phyloP scores from a whole-genome alignment of 2,113 vertebrate species.

The Perca flavescens region DNA sequence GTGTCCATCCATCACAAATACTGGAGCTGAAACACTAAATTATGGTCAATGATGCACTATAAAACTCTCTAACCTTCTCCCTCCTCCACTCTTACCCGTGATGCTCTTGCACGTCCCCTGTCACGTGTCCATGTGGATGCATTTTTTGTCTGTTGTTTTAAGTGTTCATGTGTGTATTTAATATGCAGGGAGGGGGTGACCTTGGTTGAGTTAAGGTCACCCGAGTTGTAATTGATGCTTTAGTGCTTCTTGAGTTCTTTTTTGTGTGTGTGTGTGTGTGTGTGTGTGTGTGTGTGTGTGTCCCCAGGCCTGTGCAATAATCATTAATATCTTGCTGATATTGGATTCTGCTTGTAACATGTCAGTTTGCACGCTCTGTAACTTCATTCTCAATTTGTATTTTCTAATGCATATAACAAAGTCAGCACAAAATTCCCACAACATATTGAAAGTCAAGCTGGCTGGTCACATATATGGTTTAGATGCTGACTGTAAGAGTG shows the following conservation, averaged over 20 bases:
- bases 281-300: not conserved
- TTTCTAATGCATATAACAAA: constrained; percentile 25
- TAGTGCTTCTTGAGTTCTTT: constrained; percentile 1
- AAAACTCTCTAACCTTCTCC: constrained; percentile 21
- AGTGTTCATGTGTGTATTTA: constrained; percentile 15
- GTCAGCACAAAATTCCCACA: constrained; percentile 31
- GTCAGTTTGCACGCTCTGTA: constrained; percentile 6
- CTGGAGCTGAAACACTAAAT: constrained; percentile 44
- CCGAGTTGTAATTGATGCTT: constrained; percentile 20
- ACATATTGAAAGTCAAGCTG: constrained; percentile 39
- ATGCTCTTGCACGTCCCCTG: constrained; percentile 21
- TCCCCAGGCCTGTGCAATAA: not conserved
- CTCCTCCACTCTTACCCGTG: constrained; percentile 3
- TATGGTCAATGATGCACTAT: constrained; percentile 48
- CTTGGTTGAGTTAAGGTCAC: constrained; percentile 39
- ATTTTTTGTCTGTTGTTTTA: no score
- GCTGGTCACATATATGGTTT: not conserved
- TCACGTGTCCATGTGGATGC: constrained; percentile 2
- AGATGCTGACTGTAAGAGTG: constrained; percentile 41
- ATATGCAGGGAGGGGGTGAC: constrained; percentile 22
- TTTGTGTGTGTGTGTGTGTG: no score
- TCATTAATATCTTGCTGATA: constrained; percentile 34
- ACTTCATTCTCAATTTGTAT: constrained; percentile 10
- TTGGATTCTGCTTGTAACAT: constrained; percentile 29
- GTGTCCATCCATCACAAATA: constrained; percentile 46